Percentiles rank a stretch among this genome's conserved stretches.
Evolutionary conservation across 2,797 vertebrate genomes (phyloP).

Genomic region (Heterohyrax brucei): DNA sequence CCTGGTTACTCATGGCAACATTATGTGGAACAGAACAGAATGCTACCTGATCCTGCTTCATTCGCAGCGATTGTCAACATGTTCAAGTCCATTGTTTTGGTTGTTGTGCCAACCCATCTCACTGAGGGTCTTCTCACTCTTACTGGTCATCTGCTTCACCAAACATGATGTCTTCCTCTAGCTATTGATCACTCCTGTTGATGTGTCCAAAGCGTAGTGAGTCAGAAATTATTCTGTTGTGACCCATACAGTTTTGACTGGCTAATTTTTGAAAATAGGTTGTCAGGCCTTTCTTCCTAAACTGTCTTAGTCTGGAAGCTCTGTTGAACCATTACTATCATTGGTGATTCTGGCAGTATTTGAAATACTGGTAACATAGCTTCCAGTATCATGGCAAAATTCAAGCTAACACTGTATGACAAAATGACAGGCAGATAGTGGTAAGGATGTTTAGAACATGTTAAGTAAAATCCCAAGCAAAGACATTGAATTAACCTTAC

Average conservation of each 20-base stretch:
- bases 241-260: not conserved
- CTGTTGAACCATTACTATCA: not conserved
- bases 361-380: not conserved
- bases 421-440: not conserved
- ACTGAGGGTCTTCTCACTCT: not conserved
- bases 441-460: not conserved
- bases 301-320: not conserved
- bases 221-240: not conserved
- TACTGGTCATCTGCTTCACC: not conserved
- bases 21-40: not conserved
- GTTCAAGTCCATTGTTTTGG: not conserved
- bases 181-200: not conserved
- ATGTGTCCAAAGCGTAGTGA: not conserved
- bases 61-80: not conserved
- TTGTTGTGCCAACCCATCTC: not conserved
- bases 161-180: not conserved
- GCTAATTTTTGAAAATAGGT: not conserved
- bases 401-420: not conserved
- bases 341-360: not conserved
- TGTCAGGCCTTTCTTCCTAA: not conserved
- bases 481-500: not conserved
- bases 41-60: not conserved
- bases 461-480: constrained; percentile 9
- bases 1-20: not conserved
- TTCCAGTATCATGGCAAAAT: not conserved